Base-by-base conservation (phyloP, 2,113 vertebrate species). In the Acinonyx jubatus region DNA sequence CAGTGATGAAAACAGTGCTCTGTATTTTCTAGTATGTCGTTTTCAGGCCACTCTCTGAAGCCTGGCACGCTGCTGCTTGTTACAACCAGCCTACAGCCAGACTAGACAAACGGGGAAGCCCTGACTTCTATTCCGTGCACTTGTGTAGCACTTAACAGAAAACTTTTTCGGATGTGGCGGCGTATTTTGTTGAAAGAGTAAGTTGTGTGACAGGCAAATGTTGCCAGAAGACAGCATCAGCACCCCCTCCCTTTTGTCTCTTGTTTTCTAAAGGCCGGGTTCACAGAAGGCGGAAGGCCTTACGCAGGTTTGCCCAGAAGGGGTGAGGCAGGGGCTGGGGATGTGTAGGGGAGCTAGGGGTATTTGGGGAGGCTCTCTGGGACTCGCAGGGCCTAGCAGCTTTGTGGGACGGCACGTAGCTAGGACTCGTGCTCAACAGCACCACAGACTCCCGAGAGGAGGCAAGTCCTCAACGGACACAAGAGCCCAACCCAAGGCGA, bases 161-260 rank as follows among this genome's bases (percentile, higher is more conserved):
- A 82, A 91, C 57, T 36, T 92, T 92, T 81, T 48, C 73, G 57
- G 79, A 87, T 11, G 52, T 41, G 79, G 65, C 15, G 61, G 80
- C 57, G 63, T 52, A 89, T 78, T 89, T 66, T 65, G 48, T 80
- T 45, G 84, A 68, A 38, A 84, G 85, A 89, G 89, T 66, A 73
- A 41, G 83, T 45, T 89, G 50, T 48, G 68, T 65, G 38, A 31
- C 52, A 73, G 82, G 52, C 94, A 97, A 74, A 89, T 71, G 85
- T 74, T 94, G 55, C 84, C 55, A 12, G 88, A 91, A 95, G 89
- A 57, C 11, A 91, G 7, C 9, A 18, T 3, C 12, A 91, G 7
- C 9, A 18, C 2, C 12, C 1, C 7, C 21, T 79, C 38, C 63
- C 5, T 81, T 89, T 33, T 1, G 63, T 5, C 38, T 14, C 33